These are phyloP conservation scores for Ceuthmochares aereus DNA, from an alignment of 2,113 vertebrate species.

Conservation along the genomic window DNA sequence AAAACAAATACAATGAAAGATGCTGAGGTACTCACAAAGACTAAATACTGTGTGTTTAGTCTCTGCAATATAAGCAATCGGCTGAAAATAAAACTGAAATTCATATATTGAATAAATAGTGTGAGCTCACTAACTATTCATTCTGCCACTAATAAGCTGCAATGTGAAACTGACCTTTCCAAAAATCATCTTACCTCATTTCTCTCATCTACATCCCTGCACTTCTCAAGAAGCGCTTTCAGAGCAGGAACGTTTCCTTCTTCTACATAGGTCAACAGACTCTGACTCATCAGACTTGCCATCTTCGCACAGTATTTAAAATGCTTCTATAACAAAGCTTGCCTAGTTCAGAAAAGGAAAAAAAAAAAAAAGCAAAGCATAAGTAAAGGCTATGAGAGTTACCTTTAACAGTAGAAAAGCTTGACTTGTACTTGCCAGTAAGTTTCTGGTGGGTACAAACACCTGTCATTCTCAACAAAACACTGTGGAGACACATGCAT, in stretches of 20 bases:
- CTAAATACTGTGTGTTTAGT: not conserved
- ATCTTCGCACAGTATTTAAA: conserved; percentile 78
- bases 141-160: not conserved
- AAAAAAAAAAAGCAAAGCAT: not conserved
- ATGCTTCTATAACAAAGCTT: not conserved
- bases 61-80: not conserved
- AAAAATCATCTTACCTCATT: conserved; percentile 86
- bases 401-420: not conserved
- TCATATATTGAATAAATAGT: not conserved
- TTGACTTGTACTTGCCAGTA: rapidly evolving
- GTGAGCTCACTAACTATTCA: not conserved
- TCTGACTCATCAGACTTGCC: conserved; percentile 90
- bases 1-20: not conserved
- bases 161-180: not conserved
- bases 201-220: conserved; percentile 93
- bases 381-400: not conserved
- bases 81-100: not conserved
- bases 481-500: rapidly evolving
- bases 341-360: conserved; percentile 4
- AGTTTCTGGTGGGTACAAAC: not conserved
- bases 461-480: not conserved
- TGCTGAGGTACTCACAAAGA: not conserved
- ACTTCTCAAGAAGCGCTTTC: conserved; percentile 92
- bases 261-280: conserved; percentile 90
- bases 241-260: conserved; percentile 93